Conservation (phyloP, 2,113 vertebrate species). For the Xerus inauris region DNA sequence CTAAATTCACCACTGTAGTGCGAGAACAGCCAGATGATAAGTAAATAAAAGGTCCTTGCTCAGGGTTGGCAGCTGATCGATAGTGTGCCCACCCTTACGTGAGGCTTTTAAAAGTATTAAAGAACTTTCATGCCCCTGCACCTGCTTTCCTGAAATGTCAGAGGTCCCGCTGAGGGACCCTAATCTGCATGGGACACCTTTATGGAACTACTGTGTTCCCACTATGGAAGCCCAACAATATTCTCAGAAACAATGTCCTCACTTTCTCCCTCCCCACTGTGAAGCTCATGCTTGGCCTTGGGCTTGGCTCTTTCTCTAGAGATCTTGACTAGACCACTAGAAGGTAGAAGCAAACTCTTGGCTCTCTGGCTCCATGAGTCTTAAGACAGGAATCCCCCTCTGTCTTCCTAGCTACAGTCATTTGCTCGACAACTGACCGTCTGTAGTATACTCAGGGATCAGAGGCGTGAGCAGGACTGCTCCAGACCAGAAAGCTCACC, state of each 20-base stretch:
- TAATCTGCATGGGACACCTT: neutral
- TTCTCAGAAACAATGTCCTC: neutral
- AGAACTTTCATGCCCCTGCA: neutral
- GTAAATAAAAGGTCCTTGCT: neutral
- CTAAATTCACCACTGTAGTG: neutral
- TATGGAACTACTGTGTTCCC: neutral
- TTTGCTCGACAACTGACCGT: neutral
- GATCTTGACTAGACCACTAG: neutral
- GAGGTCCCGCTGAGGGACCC: neutral
- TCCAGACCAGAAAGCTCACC: neutral
- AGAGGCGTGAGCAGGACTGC: neutral
- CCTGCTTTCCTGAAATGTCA: neutral
- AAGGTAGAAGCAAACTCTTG: neutral
- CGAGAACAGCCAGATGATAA: neutral
- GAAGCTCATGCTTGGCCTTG: neutral
- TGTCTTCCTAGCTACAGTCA: neutral
- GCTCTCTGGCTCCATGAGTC: neutral
- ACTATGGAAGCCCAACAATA: neutral
- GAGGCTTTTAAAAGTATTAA: neutral
- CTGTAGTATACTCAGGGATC: neutral
- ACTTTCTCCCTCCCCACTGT: neutral
- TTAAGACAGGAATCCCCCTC: neutral
- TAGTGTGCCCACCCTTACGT: neutral
- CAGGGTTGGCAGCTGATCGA: neutral
- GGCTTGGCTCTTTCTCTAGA: neutral